Base-by-base conservation (phyloP, 2,888 invertebrate genomes). In the Lamproptera curius region DNA sequence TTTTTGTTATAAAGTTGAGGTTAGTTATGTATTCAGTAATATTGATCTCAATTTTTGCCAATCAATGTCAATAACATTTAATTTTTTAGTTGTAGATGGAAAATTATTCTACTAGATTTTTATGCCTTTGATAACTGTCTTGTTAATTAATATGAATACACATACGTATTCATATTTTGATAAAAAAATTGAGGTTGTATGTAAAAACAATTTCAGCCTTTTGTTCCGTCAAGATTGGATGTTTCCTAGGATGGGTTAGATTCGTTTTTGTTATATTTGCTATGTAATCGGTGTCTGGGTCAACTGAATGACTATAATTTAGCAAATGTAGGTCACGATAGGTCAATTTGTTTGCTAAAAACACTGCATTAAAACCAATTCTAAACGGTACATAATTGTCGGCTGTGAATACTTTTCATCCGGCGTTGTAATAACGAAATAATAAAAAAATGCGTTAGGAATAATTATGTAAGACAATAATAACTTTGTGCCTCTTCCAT, bases 221-320 rank as follows among this genome's bases (percentile, higher is more conserved):
- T 38, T 16, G 26, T 34, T 23, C 13, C 15, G 16, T 39, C 15
- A 23, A 17, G 39, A 10, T 34, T 23, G 33, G 31, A 31, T 31
- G 31, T 31, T 11, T 31, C 11, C 31, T 31, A 8, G 34, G 33
- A 8, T 26, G 34, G 39, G 34, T 46, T 20, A 14, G 13, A 16
- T 2, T 43, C 5, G 16, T 43, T 43, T 42, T 46, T 46, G 39
- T 35, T 35, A 17, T 16, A 31, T 44, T 38, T 14, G 42, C 15
- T 15, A 23, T 10, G 20, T 38, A 42, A 47, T 47, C 38, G 28
- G 20, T 42, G 31, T 41, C 28, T 47, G 37, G 47, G 42, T 41
- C 47, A 42, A 33, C 34, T 33, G 42, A 42, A 48, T 38, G 33
- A 38, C 42, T 48, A 42, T 48, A 42, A 48, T 48, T 42, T 48